Conservation (phyloP, 2,113 vertebrate genomes). For the Hippocampus mohnikei region DNA sequence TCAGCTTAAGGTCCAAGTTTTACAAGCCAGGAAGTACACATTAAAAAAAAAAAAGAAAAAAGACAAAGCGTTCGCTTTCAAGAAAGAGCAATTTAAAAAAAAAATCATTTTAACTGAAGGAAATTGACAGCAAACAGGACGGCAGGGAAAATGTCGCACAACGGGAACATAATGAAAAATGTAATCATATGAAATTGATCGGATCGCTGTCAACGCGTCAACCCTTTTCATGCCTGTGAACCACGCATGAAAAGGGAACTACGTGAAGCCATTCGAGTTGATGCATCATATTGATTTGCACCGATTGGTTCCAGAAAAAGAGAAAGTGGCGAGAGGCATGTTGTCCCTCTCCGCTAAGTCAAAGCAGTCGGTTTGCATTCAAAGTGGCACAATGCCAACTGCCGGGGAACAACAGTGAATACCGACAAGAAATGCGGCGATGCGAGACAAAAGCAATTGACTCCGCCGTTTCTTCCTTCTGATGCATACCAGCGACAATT, state of each 20-base stretch:
- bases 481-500: not conserved
- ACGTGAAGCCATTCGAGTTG: conserved; percentile 25
- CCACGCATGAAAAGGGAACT: not conserved
- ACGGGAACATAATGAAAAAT: not conserved
- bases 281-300: conserved; percentile 38
- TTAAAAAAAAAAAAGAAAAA: not conserved
- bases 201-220: not conserved
- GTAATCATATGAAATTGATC: not conserved
- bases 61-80: too few relatives aligned
- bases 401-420: not conserved
- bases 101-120: not conserved
- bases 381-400: not conserved
- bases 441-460: not conserved
- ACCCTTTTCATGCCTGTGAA: not conserved
- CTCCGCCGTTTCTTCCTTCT: not conserved
- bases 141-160: not conserved
- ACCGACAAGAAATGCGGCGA: not conserved
- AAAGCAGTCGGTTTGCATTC: not conserved
- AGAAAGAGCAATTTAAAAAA: not conserved
- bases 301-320: conserved; percentile 27
- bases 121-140: not conserved
- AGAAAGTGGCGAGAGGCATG: conserved; percentile 8
- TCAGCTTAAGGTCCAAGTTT: not conserved
- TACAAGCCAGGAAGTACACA: not conserved
- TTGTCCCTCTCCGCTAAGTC: not conserved